Evolutionary conservation across 35 echinoderm and acorn worm genomes (phyloP).

Genomic region (Patiria miniata): DNA sequence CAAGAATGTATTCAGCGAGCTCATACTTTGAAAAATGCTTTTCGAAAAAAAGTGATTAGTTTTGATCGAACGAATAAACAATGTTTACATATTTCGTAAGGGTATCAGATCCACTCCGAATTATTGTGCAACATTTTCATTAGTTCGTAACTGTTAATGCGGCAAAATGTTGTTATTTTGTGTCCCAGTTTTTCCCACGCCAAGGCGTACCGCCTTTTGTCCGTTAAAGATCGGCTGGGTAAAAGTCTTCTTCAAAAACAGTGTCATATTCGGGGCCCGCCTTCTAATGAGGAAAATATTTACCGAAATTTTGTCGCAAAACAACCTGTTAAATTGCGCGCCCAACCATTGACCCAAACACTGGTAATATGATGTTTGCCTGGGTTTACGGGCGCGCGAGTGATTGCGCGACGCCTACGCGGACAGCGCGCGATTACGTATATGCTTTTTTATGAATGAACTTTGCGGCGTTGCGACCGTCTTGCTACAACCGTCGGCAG

Average conservation of each 20-base stretch:
- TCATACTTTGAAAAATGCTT: no score
- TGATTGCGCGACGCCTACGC: background rate
- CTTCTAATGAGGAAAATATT: constrained; percentile 23
- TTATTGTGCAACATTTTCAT: no score
- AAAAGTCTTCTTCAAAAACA: background rate
- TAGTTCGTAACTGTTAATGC: no score
- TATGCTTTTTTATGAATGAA: constrained; percentile 16
- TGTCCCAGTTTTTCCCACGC: no score
- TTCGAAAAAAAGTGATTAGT: no score
- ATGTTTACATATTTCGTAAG: no score
- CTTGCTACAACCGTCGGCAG: no score
- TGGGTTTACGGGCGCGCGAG: background rate
- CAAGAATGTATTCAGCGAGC: no score
- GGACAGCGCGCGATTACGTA: background rate
- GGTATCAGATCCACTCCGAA: no score
- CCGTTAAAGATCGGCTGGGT: background rate
- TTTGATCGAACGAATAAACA: no score
- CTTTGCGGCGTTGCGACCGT: background rate
- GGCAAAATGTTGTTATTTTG: no score
- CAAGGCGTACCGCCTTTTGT: background rate
- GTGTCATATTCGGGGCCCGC: background rate
- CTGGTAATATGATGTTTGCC: background rate
- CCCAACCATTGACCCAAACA: background rate
- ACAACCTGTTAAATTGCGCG: constrained; percentile 19
- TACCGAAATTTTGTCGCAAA: background rate